phyloP scores from a whole-genome alignment of 2,113 vertebrate genomes.

The Mugil cephalus region DNA sequence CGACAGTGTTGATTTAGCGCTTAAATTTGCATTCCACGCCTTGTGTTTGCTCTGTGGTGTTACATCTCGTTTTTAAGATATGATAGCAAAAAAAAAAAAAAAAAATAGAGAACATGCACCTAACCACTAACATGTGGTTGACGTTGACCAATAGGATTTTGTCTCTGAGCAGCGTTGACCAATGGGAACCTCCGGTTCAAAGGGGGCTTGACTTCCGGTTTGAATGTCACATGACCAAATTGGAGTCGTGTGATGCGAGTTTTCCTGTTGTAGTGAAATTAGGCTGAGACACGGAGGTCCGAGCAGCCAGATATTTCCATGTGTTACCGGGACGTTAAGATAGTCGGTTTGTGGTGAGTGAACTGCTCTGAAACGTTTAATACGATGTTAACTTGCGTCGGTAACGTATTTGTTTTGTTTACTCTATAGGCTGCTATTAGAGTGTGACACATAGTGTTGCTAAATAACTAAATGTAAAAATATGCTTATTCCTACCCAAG shows the following conservation, averaged over 20 bases:
- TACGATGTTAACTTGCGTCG: neutral
- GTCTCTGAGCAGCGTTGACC: neutral
- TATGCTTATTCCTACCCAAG: too few relatives aligned
- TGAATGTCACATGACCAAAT: conserved; percentile 70
- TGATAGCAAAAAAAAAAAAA: too few relatives aligned
- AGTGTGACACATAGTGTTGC: neutral
- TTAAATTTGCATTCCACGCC: too few relatives aligned
- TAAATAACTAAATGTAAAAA: too few relatives aligned
- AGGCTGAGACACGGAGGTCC: too few relatives aligned
- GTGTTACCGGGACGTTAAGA: rapidly evolving
- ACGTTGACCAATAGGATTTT: conserved; percentile 24
- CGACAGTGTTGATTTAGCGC: too few relatives aligned
- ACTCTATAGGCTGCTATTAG: neutral
- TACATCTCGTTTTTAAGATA: too few relatives aligned
- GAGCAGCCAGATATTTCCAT: rapidly evolving
- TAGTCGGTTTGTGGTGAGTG: neutral
- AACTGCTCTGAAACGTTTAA: neutral
- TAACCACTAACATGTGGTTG: too few relatives aligned
- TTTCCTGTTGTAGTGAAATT: neutral
- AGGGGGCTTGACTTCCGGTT: conserved; percentile 66
- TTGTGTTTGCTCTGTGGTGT: too few relatives aligned
- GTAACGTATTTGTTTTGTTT: neutral
- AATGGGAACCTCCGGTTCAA: conserved; percentile 34
- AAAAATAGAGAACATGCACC: too few relatives aligned
- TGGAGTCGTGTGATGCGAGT: conserved; percentile 52